These are phyloP conservation scores for Xiphophorus hellerii DNA, from an alignment of 2,113 vertebrate species.

Conservation along the genomic window DNA sequence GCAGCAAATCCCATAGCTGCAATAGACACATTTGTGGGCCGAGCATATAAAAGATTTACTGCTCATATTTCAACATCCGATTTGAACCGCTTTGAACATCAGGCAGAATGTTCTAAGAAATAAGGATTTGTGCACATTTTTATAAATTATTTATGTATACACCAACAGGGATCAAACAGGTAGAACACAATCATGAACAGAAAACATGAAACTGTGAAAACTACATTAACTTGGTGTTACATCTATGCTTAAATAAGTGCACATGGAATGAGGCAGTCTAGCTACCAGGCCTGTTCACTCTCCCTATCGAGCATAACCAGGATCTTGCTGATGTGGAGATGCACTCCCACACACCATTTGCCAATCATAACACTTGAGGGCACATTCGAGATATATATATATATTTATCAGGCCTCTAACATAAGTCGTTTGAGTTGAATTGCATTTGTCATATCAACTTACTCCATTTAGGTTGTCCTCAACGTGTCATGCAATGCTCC, in stretches of 20 bases:
- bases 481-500: conserved; percentile 23
- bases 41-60: neutral
- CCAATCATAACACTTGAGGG: conserved; percentile 45
- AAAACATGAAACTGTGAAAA: conserved; percentile 8
- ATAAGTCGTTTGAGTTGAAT: conserved; percentile 52
- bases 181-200: neutral
- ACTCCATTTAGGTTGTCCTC: conserved; percentile 25
- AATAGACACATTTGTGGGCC: neutral
- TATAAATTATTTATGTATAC: neutral
- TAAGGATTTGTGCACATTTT: neutral
- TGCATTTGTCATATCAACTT: conserved; percentile 43
- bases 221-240: conserved; percentile 39
- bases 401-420: conserved; percentile 43
- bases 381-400: conserved; percentile 31
- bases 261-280: conserved; percentile 35
- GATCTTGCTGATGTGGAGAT: conserved; percentile 47
- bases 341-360: conserved; percentile 49
- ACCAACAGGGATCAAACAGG: neutral
- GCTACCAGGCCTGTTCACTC: conserved; percentile 48
- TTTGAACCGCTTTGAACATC: neutral
- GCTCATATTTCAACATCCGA: neutral
- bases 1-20: neutral
- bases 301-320: conserved; percentile 54
- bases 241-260: conserved; percentile 40
- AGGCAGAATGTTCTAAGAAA: neutral